Evolutionary conservation across 2,888 invertebrate species (phyloP), one percentile per base, ranked within the genome.

Genomic region (Teleiodes luculella): DNA sequence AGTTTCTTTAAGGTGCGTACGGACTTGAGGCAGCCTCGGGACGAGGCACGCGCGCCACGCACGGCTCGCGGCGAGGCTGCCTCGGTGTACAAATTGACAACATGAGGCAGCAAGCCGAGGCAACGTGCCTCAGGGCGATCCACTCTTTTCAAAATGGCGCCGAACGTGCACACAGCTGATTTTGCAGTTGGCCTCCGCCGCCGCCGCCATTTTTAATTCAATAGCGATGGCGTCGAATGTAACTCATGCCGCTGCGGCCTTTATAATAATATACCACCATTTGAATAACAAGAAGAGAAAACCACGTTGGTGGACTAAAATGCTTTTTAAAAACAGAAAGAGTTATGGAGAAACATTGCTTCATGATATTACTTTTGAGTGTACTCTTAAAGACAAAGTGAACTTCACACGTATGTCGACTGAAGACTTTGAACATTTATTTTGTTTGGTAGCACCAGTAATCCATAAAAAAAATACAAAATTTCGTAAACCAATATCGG

Each of bases 401-500:
- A 35, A 35, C 35, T 35, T 35, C 35, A 35, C 35, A 35, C 46
- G 46, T 8, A 46, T 46, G 46, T 46, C 46, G 3, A n/a, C 3
- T 14, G 14, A 28, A 13, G 30, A 46, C 13, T 46, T 46, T 46
- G 28, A 46, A 30, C 14, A 46, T 46, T 46, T 46, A 30, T 46
- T 30, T 46, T n/a, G 30, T 46, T 13, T 46, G 30, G 46, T 28
- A 14, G 46, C 30, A 28, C 41, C 41, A 41, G 6, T 30, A 28
- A 46, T 46, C 1, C 46, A 46, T 13, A 46, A 28, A 28, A 46
- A 30, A 14, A n/a, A n/a, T 2, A 46, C 46, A 46, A 7, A 28
- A 28, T 46, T 46, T 46, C 46, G 30, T 20, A 46, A 45, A 45
- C 16, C 41, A 8, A 41, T 41, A 41, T 41, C 41, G 1, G 41